These are phyloP conservation scores for Lepus townsendii DNA, from an alignment of 2,797 vertebrate genomes.

Conservation along the genomic window DNA sequence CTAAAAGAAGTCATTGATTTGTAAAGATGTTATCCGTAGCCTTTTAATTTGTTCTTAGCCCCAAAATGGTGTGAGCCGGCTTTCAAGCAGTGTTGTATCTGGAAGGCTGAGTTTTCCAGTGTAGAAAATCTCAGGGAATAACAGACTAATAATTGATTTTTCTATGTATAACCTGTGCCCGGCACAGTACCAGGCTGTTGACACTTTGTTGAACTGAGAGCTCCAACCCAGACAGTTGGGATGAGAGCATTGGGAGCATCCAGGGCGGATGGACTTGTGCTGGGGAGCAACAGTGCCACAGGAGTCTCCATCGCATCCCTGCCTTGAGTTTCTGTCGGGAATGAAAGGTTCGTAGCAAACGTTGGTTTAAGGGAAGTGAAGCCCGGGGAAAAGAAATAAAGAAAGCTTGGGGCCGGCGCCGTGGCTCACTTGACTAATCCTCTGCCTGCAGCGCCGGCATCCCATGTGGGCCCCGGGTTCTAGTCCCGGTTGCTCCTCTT, in stretches of 20 bases:
- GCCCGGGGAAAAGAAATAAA: background rate
- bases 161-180: background rate
- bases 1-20: constrained; percentile 21
- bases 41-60: constrained; percentile 15
- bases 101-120: background rate
- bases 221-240: background rate
- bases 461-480: no score
- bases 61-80: background rate
- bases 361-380: background rate
- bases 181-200: background rate
- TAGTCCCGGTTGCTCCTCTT: no score
- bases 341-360: background rate
- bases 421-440: no score
- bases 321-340: constrained; percentile 8
- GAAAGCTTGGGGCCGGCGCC: background rate
- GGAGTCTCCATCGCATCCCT: background rate
- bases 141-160: background rate
- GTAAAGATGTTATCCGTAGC: background rate
- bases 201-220: background rate
- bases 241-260: no score
- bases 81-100: background rate
- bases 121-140: background rate
- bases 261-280: background rate
- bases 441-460: no score
- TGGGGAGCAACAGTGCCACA: background rate